Conservation (phyloP, 1,140 invertebrate species). For the Plutomurus gul region DNA sequence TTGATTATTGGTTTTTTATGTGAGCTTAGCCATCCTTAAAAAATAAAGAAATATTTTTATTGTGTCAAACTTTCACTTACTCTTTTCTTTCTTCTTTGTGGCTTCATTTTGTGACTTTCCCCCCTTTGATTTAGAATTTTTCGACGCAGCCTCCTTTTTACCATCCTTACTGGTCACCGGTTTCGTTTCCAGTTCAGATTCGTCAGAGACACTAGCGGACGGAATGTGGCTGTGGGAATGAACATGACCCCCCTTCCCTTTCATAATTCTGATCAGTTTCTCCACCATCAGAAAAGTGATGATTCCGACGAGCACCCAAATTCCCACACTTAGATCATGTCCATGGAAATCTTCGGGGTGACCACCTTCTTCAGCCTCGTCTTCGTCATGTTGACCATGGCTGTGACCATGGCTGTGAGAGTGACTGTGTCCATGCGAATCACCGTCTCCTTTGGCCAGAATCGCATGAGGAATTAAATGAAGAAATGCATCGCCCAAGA, state of each 20-base stretch:
- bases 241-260: slow-evolving; percentile 74
- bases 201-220: slow-evolving; percentile 42
- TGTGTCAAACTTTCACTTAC: background rate
- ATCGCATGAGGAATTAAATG: slow-evolving; percentile 96
- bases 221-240: slow-evolving; percentile 58
- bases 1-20: too few species aligned
- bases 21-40: too few species aligned
- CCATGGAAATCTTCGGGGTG: slow-evolving; percentile 62
- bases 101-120: slow-evolving; percentile 54
- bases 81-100: background rate
- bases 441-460: slow-evolving; percentile 60
- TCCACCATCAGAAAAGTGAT: slow-evolving; percentile 89
- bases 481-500: slow-evolving; percentile 93
- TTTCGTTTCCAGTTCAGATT: slow-evolving; percentile 47
- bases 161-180: slow-evolving; percentile 55
- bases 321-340: slow-evolving; percentile 83
- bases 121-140: slow-evolving; percentile 56
- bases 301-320: slow-evolving; percentile 89
- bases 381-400: slow-evolving; percentile 60
- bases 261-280: slow-evolving; percentile 87
- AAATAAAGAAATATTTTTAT: too few species aligned
- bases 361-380: slow-evolving; percentile 42
- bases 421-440: slow-evolving; percentile 63
- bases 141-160: slow-evolving; percentile 58
- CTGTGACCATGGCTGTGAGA: slow-evolving; percentile 62